Percentiles rank a stretch among this genome's conserved stretches.
Evolutionary conservation across 1,140 invertebrate genomes (phyloP).

Genomic region (Scaptomyza pallida): DNA sequence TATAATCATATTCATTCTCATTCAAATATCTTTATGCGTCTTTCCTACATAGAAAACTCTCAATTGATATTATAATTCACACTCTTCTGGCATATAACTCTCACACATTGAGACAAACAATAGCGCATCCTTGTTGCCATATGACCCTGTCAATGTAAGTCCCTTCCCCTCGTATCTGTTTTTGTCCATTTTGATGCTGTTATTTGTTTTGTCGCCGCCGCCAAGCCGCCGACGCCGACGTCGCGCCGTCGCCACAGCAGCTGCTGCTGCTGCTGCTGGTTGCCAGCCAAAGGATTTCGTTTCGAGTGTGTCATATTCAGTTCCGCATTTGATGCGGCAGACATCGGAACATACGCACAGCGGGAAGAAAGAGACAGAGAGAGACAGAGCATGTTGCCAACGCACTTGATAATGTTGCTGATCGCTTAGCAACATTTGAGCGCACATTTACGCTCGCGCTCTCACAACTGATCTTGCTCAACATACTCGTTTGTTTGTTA

Average conservation of each 20-base stretch:
- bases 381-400: slow-evolving; percentile 36
- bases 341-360: slow-evolving; percentile 53
- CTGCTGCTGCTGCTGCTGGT: slow-evolving; percentile 31
- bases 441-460: slow-evolving; percentile 6
- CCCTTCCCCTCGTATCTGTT: slow-evolving; percentile 36
- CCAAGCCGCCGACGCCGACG: slow-evolving; percentile 37
- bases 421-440: slow-evolving; percentile 12
- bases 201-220: slow-evolving; percentile 79
- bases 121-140: slow-evolving; percentile 41
- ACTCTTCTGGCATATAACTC: neutral
- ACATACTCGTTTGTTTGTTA: slow-evolving; percentile 20
- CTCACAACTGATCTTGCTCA: slow-evolving; percentile 38
- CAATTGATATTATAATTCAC: neutral
- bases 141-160: slow-evolving; percentile 35
- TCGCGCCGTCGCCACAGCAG: slow-evolving; percentile 19
- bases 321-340: slow-evolving; percentile 66
- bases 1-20: neutral
- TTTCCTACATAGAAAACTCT: neutral
- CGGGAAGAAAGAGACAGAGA: no score
- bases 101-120: neutral
- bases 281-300: slow-evolving; percentile 65
- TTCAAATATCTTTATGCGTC: neutral
- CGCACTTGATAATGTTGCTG: slow-evolving; percentile 34
- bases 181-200: slow-evolving; percentile 67
- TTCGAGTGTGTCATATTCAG: slow-evolving; percentile 70